A percentile compares a stretch with the other conserved stretches of the same genome.
Conservation (phyloP, 2,888 invertebrate species). For the Branchipolynoe longqiensis region DNA sequence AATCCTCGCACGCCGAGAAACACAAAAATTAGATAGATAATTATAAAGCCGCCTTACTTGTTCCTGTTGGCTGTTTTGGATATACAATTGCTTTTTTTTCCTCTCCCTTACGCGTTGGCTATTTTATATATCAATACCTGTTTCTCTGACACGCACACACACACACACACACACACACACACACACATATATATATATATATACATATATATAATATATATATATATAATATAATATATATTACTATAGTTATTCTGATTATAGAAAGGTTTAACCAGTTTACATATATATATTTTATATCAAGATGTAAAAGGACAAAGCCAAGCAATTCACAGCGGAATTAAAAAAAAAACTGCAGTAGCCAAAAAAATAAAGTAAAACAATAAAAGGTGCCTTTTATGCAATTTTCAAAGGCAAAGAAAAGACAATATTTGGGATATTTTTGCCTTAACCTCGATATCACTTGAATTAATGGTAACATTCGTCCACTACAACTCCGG, state of each 20-base stretch:
- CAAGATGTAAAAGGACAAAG: neutral
- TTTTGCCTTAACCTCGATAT: neutral
- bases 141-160: too few relatives aligned
- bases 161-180: too few relatives aligned
- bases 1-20: too few relatives aligned
- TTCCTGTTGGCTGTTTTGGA: conserved; percentile 22
- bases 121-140: neutral
- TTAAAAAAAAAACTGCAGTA: too few relatives aligned
- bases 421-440: neutral
- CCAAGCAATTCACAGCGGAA: too few relatives aligned
- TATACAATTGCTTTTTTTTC: neutral
- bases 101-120: neutral
- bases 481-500: conserved; percentile 4
- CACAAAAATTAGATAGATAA: too few relatives aligned
- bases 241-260: too few relatives aligned
- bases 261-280: conserved; percentile 14
- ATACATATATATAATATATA: too few relatives aligned
- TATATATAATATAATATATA: too few relatives aligned
- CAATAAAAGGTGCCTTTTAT: conserved; percentile 26
- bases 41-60: conserved; percentile 1
- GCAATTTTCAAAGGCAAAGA: neutral
- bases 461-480: neutral
- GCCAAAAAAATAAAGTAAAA: too few relatives aligned
- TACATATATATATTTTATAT: neutral
- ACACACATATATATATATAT: too few relatives aligned